These are phyloP conservation scores for Podarcis cretensis DNA, from an alignment of 2,113 vertebrate species.

Conservation along the genomic window DNA sequence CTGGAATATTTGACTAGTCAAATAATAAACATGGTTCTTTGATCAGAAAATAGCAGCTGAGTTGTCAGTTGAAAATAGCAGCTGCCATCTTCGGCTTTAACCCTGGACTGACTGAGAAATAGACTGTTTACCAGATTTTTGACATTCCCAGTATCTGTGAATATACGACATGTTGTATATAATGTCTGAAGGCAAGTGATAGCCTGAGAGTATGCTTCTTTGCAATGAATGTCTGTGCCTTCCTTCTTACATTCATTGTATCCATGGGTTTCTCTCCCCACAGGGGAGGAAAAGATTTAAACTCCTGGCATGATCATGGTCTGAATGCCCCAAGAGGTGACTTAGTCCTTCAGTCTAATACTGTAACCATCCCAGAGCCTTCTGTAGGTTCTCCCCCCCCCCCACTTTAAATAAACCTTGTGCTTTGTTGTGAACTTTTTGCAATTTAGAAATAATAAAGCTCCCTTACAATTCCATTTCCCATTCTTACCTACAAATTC, in stretches of 20 bases:
- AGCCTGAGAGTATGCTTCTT: not conserved
- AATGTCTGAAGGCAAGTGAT: conserved; percentile 4
- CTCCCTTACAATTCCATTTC: not conserved
- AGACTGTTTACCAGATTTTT: not conserved
- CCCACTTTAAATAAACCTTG: too few relatives aligned
- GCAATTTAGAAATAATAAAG: not conserved
- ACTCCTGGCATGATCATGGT: not conserved
- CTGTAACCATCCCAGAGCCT: not conserved
- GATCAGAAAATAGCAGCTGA: not conserved
- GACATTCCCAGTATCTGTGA: not conserved
- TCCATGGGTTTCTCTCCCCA: not conserved
- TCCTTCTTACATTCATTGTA: not conserved
- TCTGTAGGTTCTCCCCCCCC: not conserved
- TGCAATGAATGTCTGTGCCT: not conserved
- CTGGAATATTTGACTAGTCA: conserved; percentile 22
- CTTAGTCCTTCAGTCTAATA: not conserved
- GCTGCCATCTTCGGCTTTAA: not conserved
- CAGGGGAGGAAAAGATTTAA: not conserved
- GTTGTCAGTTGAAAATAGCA: not conserved
- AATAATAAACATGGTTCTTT: conserved; percentile 16
- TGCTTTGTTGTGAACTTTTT: not conserved
- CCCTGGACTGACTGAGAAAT: not conserved
- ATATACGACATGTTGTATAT: not conserved
- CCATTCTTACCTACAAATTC: not conserved
- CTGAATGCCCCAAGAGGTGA: not conserved